A percentile compares a stretch with the other conserved stretches of the same genome.
phyloP scores from a whole-genome alignment of 2,113 vertebrate species.

The Aplodontia rufa region DNA sequence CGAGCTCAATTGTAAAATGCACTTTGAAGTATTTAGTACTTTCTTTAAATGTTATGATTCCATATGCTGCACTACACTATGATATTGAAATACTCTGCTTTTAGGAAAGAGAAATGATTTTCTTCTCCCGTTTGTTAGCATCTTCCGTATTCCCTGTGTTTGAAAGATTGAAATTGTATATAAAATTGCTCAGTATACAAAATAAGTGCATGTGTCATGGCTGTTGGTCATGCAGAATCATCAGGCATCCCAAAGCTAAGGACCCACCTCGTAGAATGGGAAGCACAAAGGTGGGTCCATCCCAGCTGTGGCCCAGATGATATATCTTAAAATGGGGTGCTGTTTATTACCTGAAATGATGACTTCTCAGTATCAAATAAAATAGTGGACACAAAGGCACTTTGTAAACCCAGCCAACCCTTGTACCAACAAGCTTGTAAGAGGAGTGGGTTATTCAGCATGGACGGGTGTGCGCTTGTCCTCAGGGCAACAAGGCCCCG shows the following conservation, averaged over 20 bases:
- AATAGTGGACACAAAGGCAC: not conserved
- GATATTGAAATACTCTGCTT: conserved; percentile 20
- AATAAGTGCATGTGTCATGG: not conserved
- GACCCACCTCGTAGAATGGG: not conserved
- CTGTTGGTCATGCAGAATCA: not conserved
- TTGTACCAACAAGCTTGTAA: not conserved
- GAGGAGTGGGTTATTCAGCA: not conserved
- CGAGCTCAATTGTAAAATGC: not conserved
- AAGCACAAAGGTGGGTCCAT: not conserved
- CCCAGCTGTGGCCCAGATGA: not conserved
- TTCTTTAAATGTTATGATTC: conserved; percentile 2
- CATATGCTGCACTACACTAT: not conserved
- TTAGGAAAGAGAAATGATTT: conserved; percentile 36
- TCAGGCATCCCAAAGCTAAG: not conserved
- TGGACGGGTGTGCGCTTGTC: not conserved
- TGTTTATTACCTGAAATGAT: not conserved
- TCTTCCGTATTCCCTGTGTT: not conserved
- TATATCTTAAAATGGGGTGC: not conserved
- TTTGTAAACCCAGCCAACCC: not conserved
- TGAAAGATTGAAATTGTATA: conserved; percentile 28
- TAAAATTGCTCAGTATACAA: not conserved
- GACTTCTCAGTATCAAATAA: not conserved
- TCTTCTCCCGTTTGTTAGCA: not conserved
- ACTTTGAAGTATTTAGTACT: conserved; percentile 12
- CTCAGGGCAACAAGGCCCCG: no score